These are phyloP conservation scores for Genyomyrus donnyi DNA, from an alignment of 2,113 vertebrate genomes.

Conservation along the genomic window DNA sequence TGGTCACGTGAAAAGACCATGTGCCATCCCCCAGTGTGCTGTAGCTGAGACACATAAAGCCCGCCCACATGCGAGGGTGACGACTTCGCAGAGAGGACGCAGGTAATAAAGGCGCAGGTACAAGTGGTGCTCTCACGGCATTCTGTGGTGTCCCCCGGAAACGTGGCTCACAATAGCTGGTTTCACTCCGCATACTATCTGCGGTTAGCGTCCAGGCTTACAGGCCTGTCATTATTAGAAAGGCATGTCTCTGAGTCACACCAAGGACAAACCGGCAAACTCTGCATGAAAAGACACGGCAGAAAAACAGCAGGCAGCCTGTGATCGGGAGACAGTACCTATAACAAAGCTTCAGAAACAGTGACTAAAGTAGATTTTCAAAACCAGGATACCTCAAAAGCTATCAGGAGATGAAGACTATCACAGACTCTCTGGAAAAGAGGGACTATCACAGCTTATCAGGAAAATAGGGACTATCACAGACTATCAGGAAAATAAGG, in stretches of 20 bases:
- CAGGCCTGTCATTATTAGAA: background rate
- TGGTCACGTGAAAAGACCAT: background rate
- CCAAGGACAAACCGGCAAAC: background rate
- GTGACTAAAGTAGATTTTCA: background rate
- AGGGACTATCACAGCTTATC: background rate
- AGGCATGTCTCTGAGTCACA: background rate
- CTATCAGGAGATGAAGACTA: background rate
- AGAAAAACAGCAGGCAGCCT: background rate
- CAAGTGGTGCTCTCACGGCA: background rate
- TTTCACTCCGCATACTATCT: background rate
- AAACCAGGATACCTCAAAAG: background rate
- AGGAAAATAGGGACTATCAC: background rate
- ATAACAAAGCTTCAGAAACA: background rate
- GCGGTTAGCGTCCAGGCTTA: background rate
- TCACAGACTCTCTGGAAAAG: background rate
- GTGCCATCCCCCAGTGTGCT: background rate
- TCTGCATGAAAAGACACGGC: background rate
- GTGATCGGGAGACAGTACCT: background rate
- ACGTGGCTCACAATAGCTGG: background rate
- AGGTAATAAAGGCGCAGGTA: background rate
- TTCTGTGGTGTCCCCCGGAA: background rate
- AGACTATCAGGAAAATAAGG: background rate
- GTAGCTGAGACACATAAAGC: background rate
- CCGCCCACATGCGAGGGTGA: background rate
- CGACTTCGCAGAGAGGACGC: background rate